These are phyloP conservation scores for Siniperca scherzeri DNA, from an alignment of 2,797 vertebrate species.

Conservation along the genomic window DNA sequence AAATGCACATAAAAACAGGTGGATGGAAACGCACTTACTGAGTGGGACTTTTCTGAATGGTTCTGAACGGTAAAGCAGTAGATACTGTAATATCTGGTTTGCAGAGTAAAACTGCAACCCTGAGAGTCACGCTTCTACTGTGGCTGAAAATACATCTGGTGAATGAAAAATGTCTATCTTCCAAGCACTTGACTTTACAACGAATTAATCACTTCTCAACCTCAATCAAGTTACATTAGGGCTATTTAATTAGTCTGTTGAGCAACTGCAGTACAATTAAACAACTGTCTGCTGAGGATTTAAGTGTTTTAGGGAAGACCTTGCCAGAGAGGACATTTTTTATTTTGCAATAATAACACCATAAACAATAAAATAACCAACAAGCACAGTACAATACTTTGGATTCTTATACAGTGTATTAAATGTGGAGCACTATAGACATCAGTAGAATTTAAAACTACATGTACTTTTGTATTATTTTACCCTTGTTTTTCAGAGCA, in stretches of 20 bases:
- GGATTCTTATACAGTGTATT: background rate
- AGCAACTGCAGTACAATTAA: constrained; percentile 46
- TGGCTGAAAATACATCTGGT: constrained; percentile 33
- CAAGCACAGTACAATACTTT: background rate
- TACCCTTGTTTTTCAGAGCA: background rate
- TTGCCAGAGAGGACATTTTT: constrained; percentile 7
- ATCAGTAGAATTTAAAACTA: background rate
- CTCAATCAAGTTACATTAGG: constrained; percentile 47
- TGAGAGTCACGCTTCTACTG: background rate
- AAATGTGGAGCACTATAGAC: background rate
- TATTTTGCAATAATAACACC: constrained; percentile 10
- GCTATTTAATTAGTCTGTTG: constrained; percentile 59
- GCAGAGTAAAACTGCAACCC: background rate
- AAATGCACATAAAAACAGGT: no score
- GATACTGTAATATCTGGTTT: no score
- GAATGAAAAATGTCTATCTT: constrained; percentile 42
- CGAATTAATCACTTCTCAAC: constrained; percentile 57
- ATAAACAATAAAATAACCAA: constrained; percentile 20
- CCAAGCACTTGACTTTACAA: constrained; percentile 32
- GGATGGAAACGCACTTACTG: background rate
- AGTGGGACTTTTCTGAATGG: background rate
- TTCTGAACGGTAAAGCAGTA: background rate
- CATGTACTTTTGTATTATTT: background rate
- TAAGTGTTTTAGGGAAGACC: constrained; percentile 25
- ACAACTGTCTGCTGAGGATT: constrained; percentile 34